Evolutionary conservation across 2,888 invertebrate species (phyloP).

Genomic region (Eubasilissa splendida): DNA sequence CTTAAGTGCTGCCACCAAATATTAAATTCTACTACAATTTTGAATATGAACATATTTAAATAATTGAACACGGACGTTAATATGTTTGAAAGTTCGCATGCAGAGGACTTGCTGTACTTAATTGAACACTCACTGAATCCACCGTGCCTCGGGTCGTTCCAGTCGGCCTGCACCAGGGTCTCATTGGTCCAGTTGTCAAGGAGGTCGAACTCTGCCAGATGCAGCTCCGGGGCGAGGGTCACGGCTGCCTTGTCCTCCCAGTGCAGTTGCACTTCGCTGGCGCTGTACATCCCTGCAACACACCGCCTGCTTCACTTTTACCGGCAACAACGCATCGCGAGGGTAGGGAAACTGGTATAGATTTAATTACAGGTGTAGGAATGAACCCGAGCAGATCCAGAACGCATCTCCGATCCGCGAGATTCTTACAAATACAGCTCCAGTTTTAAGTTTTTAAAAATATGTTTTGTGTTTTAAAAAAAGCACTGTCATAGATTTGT

Average conservation of each 20-base stretch:
- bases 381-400: too few species aligned
- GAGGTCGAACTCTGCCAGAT: slow-evolving; percentile 86
- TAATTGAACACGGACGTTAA: neutral
- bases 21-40: neutral
- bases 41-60: neutral
- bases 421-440: too few species aligned
- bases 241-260: slow-evolving; percentile 86
- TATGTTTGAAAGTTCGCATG: too few species aligned
- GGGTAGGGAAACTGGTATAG: neutral
- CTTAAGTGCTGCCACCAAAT: neutral
- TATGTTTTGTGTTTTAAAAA: too few species aligned
- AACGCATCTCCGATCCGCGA: too few species aligned
- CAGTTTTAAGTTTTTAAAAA: too few species aligned
- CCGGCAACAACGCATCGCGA: slow-evolving; percentile 48
- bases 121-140: slow-evolving; percentile 75
- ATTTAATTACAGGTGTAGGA: too few species aligned
- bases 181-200: slow-evolving; percentile 81
- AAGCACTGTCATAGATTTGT: too few species aligned
- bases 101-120: too few species aligned
- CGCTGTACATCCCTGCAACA: slow-evolving; percentile 84
- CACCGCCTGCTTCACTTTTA: slow-evolving; percentile 40
- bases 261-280: slow-evolving; percentile 79
- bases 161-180: slow-evolving; percentile 79
- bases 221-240: slow-evolving; percentile 82
- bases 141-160: slow-evolving; percentile 79